Percentiles rank a stretch among this genome's conserved stretches.
Evolutionary conservation across 2,797 vertebrate genomes (phyloP).

Genomic region (Kryptopterus vitreolus): DNA sequence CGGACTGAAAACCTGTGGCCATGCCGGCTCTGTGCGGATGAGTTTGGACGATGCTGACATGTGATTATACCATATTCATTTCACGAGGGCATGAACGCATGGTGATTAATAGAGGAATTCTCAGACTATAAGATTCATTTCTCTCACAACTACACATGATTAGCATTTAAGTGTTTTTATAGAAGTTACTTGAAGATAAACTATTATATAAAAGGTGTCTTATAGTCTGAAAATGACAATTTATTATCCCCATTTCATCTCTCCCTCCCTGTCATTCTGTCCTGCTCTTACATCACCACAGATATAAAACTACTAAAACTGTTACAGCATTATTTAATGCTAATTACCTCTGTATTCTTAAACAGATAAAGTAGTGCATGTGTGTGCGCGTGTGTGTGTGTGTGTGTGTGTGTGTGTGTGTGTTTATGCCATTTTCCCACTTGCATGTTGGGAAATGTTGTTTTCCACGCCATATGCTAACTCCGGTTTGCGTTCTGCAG

Average conservation of each 20-base stretch:
- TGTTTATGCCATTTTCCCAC: conserved; percentile 53
- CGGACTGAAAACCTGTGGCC: neutral
- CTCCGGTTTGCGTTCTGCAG: conserved; percentile 73
- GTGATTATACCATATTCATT: conserved; percentile 55
- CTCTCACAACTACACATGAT: no score
- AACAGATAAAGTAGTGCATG: conserved; percentile 54
- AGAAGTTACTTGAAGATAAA: neutral
- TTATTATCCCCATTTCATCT: conserved; percentile 37
- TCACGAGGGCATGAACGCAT: conserved; percentile 58
- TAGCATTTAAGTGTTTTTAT: neutral
- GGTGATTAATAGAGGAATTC: neutral
- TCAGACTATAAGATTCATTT: neutral
- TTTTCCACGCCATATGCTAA: conserved; percentile 63
- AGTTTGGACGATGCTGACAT: neutral
- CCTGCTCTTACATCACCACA: conserved; percentile 36
- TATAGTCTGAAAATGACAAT: conserved; percentile 11
- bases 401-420: conserved; percentile 44
- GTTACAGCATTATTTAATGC: neutral
- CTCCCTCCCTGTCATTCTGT: conserved; percentile 50
- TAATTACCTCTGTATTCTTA: conserved; percentile 1
- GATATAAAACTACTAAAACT: conserved; percentile 54
- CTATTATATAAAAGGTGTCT: neutral
- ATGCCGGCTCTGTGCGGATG: neutral
- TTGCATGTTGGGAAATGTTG: conserved; percentile 69
- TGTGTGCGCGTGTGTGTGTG: conserved; percentile 49